These are phyloP conservation scores for Dicycla oo DNA, from an alignment of 2,888 invertebrate genomes.

Conservation along the genomic window DNA sequence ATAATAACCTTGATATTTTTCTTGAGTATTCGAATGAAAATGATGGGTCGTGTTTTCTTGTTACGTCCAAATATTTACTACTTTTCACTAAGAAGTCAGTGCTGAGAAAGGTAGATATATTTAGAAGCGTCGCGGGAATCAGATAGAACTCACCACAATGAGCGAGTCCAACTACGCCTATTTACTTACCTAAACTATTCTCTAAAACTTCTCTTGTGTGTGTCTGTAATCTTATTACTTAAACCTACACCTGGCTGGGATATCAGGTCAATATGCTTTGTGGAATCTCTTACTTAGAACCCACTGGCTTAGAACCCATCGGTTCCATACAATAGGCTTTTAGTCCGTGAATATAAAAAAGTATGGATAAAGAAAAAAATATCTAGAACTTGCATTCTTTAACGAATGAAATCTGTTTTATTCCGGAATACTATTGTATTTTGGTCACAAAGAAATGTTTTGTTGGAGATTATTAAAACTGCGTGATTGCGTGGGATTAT, in stretches of 20 bases:
- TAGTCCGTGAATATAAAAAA: conserved; percentile 36
- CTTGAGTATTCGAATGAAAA: background rate
- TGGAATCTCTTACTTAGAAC: conserved; percentile 45
- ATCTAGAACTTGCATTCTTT: conserved; percentile 23
- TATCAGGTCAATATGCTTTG: conserved; percentile 28
- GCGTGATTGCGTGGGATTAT: conserved; percentile 13
- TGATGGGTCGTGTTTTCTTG: background rate
- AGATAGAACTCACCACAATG: background rate
- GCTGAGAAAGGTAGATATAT: background rate
- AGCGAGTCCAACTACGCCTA: background rate
- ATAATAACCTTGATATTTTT: no score
- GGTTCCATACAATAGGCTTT: conserved; percentile 16
- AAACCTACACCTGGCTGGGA: conserved; percentile 6
- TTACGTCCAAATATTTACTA: background rate
- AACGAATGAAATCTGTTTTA: conserved; percentile 4
- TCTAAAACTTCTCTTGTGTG: no score
- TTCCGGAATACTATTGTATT: conserved; percentile 24
- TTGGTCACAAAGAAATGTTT: conserved; percentile 13
- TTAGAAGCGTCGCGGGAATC: background rate
- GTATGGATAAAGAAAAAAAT: conserved; percentile 26
- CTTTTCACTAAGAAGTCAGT: no score
- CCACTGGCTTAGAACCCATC: conserved; percentile 10
- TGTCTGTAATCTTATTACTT: conserved; percentile 45
- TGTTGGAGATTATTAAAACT: conserved; percentile 16
- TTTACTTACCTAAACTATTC: background rate